Conservation (phyloP, 2,797 vertebrate species). For the Xerus rutilus region DNA sequence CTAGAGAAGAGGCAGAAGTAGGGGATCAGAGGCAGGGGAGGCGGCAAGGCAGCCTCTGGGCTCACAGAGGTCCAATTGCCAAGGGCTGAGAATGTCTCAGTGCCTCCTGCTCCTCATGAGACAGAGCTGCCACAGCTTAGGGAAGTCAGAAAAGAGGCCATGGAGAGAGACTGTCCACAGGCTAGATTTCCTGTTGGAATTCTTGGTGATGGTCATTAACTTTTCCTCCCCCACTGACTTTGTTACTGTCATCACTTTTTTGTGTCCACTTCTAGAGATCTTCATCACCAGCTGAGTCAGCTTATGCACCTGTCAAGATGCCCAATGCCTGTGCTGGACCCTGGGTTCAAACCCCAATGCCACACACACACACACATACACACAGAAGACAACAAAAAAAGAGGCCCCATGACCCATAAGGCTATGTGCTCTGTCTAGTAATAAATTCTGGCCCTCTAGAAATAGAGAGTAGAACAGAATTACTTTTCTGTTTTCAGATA, state of each 20-base stretch:
- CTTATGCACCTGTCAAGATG: neutral
- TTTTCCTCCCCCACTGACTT: conserved; percentile 22
- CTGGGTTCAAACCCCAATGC: neutral
- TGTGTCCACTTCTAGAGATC: neutral
- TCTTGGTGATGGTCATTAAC: neutral
- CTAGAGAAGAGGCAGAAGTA: neutral
- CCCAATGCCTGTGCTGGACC: neutral
- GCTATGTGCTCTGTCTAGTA: neutral
- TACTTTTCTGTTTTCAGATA: conserved; percentile 8
- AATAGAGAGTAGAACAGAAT: neutral
- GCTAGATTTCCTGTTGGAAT: neutral
- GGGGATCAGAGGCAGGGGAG: neutral
- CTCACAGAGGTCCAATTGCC: neutral
- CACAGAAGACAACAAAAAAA: neutral
- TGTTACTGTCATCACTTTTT: neutral
- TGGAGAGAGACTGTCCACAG: neutral
- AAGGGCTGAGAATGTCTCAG: neutral
- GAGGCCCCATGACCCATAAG: neutral
- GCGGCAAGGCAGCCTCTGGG: neutral
- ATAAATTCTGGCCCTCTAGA: conserved; percentile 8
- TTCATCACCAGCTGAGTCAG: neutral
- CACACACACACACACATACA: neutral
- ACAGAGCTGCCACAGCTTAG: neutral
- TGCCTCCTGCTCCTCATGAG: too few relatives aligned
- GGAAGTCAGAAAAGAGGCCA: neutral